Evolutionary conservation across 2,113 vertebrate genomes (phyloP).

Genomic region (Pteropus alecto): DNA sequence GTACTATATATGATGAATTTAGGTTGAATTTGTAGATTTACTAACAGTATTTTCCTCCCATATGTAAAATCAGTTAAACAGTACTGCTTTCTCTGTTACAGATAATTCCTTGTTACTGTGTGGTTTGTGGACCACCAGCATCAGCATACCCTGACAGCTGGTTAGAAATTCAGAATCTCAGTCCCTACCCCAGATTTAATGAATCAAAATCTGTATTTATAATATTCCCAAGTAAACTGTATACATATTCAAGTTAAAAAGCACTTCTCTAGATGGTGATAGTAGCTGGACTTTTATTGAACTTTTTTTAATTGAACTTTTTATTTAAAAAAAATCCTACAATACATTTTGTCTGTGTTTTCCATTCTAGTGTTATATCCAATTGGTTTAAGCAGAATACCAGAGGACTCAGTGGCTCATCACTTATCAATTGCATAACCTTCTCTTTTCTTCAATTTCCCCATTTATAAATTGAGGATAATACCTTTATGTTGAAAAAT

Average conservation of each 20-base stretch:
- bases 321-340: background rate
- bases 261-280: background rate
- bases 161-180: background rate
- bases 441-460: background rate
- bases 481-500: background rate
- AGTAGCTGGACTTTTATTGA: background rate
- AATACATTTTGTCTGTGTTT: background rate
- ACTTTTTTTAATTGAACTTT: background rate
- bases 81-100: background rate
- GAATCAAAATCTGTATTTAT: background rate
- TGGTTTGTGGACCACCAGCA: background rate
- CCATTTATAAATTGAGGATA: background rate
- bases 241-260: background rate
- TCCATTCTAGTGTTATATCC: background rate
- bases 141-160: background rate
- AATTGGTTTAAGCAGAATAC: background rate
- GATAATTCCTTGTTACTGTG: background rate
- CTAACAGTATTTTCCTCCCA: background rate
- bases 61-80: background rate
- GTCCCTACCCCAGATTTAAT: background rate
- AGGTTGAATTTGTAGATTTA: background rate
- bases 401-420: background rate
- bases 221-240: background rate
- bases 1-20: rapidly evolving
- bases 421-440: background rate